phyloP scores from a whole-genome alignment of 2,797 vertebrate species.

The Hapalemur alaotrensis region DNA sequence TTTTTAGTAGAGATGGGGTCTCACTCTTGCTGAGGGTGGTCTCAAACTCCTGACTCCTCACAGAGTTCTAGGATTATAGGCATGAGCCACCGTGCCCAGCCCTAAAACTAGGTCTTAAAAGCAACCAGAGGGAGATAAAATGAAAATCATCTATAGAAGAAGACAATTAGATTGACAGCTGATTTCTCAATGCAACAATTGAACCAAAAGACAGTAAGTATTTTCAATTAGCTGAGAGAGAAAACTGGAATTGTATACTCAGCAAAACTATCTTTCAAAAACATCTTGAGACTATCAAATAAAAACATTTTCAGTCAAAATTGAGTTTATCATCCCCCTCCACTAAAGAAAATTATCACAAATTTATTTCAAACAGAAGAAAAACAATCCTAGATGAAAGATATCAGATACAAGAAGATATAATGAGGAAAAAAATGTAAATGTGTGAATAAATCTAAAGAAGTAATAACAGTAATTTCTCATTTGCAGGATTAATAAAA shows the following conservation, averaged over 20 bases:
- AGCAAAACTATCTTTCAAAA: slow-evolving; percentile 38
- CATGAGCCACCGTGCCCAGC: too few species aligned
- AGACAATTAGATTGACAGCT: neutral
- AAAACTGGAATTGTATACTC: neutral
- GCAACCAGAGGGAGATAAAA: neutral
- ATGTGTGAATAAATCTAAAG: neutral
- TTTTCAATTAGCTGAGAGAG: neutral
- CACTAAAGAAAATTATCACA: neutral
- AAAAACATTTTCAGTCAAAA: slow-evolving; percentile 27
- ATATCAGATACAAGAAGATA: neutral
- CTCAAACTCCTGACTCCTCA: too few species aligned
- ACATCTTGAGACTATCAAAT: neutral
- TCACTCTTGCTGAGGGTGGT: too few species aligned
- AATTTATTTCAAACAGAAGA: slow-evolving; percentile 27
- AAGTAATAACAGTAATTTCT: neutral
- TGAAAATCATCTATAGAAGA: neutral
- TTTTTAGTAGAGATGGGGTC: too few species aligned
- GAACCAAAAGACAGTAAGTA: neutral
- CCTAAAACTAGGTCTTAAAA: neutral
- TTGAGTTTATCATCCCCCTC: neutral
- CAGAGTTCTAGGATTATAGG: too few species aligned
- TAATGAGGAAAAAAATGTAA: neutral
- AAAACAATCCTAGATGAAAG: neutral
- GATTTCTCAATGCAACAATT: neutral
- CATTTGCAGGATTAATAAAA: slow-evolving; percentile 22